Percentiles rank a stretch among this genome's conserved stretches.
Evolutionary conservation across 2,888 invertebrate species (phyloP).

Genomic region (Euzophera pinguis): DNA sequence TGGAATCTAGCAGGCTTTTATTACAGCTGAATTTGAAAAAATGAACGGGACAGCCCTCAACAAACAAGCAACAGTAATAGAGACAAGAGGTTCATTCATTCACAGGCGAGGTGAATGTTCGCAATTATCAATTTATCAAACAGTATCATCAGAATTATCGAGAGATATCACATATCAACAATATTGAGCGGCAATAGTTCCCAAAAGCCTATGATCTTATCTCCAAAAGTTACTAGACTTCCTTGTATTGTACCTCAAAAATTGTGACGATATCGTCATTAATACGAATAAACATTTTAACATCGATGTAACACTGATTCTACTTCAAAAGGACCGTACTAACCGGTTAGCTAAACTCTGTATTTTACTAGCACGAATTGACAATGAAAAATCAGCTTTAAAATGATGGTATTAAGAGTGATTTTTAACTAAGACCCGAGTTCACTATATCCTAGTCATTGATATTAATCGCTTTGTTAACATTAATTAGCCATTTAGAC

Average conservation of each 20-base stretch:
- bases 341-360: not conserved
- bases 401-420: not conserved
- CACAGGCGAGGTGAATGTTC: too few species aligned
- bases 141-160: too few species aligned
- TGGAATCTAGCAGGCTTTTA: too few species aligned
- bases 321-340: not conserved
- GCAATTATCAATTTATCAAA: too few species aligned
- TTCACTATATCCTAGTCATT: too few species aligned
- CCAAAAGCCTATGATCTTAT: not conserved
- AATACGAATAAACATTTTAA: not conserved
- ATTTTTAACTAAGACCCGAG: too few species aligned
- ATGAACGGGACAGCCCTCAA: too few species aligned
- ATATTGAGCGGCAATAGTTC: not conserved
- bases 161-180: not conserved
- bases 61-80: too few species aligned
- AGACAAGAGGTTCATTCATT: too few species aligned
- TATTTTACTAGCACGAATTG: not conserved
- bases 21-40: too few species aligned
- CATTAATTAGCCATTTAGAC: too few species aligned
- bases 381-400: not conserved
- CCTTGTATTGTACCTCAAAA: constrained; percentile 9
- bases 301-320: not conserved
- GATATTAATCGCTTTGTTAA: too few species aligned
- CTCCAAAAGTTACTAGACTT: constrained; percentile 2
- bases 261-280: not conserved